Evolutionary conservation across 2,113 vertebrate species (phyloP), one percentile per base, ranked within the genome.

Genomic region (Grammomys dolichurus): DNA sequence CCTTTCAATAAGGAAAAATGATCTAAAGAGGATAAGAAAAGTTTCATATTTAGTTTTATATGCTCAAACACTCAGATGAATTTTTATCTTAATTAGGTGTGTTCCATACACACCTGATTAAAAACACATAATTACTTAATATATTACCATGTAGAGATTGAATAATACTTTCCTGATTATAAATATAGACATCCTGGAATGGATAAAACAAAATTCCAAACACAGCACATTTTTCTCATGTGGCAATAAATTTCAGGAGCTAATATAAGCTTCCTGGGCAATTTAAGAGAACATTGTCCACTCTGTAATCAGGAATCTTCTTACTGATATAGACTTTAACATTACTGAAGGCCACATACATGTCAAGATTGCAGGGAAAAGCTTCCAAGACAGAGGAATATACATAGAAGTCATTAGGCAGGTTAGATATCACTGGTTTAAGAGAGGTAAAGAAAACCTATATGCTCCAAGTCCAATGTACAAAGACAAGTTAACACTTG

Each of bases 331-430:
- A 93, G 10, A 60, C 13, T 28, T 33, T 9, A 81, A 43, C 36
- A 89, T 5, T 89, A 14, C 40, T 54, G 51, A 72, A n/a, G 11
- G 12, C 92, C 89, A 8, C 13, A 48, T 22, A 11, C 20, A 5
- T 0, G 20, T n/a, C 54, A 94, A 40, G 40, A 69, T 3, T 13
- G 9, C 14, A 72, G 33, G 1, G 11, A 56, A 17, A 24, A 5
- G 0, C 0, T 2, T 19, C 7, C 5, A 2, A 70, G 22, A 75
- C 5, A 76, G 3, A 73, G 51, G 1, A 22, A 5, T 3, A 10
- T 2, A 67, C 3, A 2, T 8, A 48, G 78, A 78, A 56, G 1
- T 24, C 24, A 10, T 77, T 7, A 36, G 58, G 86, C 24, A 84
- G 28, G 1, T 80, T 54, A 63, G 7, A 13, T 24, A 51, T 14